Base-by-base conservation (phyloP, 2,113 vertebrate species). In the Tupaia chinensis region DNA sequence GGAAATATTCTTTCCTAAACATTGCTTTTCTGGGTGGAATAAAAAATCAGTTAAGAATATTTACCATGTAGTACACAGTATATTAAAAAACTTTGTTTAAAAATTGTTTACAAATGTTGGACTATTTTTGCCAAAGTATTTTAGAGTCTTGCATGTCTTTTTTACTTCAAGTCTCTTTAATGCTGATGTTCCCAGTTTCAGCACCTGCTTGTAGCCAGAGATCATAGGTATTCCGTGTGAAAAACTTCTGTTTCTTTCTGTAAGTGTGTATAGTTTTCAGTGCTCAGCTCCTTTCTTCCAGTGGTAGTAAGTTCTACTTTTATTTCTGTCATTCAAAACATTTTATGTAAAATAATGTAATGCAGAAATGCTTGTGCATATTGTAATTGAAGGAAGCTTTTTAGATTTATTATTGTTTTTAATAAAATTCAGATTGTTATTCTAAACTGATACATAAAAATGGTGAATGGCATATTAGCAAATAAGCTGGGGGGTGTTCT, bases 311-410 rank as follows among this genome's bases (percentile, higher is more conserved):
- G 17, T 84, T 89, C 73, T 92, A 12, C n/a, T 93, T 86, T 73
- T 68, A 34, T 77, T 93, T 94, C 91, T 97, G 96, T 98, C 94
- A 66, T 97, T 94, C 85, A 96, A 73, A 97, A 91, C 73, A 83
- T 98, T 93, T 98, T 97, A 94, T 98, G 98, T 98, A 97, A 98
- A 95, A 98, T 97, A 74, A 80, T 98, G 87, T 97, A 96, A 97
- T 98, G 94, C 94, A 96, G 97, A 95, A 95, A 95, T 97, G 94
- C 92, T 96, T 98, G 96, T 98, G 96, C 97, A 97, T 97, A 96
- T 96, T 97, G 96, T 97, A 97, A 96, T 96, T 97, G 79, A 97
- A 97, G 97, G 97, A 96, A 95, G 86, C 97, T 91, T 96, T 98
- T 96, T 95, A 95, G 92, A 86, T 97, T 97, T 97, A 96, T 87